phyloP scores from a whole-genome alignment of 2,797 vertebrate species.

The Macrochelys suwanniensis region DNA sequence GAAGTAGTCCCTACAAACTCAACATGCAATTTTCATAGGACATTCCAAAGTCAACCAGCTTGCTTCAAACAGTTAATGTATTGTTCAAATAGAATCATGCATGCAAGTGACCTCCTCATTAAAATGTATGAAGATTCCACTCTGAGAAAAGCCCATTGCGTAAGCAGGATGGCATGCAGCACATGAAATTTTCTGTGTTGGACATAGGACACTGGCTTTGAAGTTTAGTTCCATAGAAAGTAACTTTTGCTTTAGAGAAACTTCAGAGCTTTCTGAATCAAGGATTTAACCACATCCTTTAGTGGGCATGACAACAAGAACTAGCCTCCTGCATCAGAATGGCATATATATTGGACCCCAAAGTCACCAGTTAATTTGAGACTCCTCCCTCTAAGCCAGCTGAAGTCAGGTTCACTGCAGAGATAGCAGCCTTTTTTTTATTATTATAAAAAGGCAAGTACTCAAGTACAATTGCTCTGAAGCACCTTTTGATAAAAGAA shows the following conservation, averaged over 20 bases:
- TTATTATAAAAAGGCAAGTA: neutral
- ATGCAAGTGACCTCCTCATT: conserved; percentile 69
- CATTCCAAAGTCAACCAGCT: conserved; percentile 28
- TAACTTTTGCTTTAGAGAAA: neutral
- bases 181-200: conserved; percentile 50
- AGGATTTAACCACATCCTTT: neutral
- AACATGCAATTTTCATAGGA: conserved; percentile 36
- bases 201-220: neutral
- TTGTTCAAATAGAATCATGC: conserved; percentile 65
- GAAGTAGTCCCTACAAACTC: conserved; percentile 58
- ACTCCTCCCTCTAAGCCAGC: neutral
- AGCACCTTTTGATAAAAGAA: neutral
- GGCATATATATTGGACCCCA: neutral
- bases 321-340: neutral
- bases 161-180: conserved; percentile 26
- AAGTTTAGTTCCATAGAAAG: conserved; percentile 22
- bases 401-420: neutral
- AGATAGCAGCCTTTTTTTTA: neutral
- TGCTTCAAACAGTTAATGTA: conserved; percentile 52
- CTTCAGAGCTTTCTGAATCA: neutral
- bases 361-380: neutral
- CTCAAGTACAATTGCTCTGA: neutral
- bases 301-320: neutral
- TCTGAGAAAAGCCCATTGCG: conserved; percentile 48
- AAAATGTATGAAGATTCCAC: conserved; percentile 59